Percentiles rank a stretch among this genome's conserved stretches.
Evolutionary conservation across 1,140 invertebrate genomes (phyloP).

Genomic region (Conopomorpha cramerella): DNA sequence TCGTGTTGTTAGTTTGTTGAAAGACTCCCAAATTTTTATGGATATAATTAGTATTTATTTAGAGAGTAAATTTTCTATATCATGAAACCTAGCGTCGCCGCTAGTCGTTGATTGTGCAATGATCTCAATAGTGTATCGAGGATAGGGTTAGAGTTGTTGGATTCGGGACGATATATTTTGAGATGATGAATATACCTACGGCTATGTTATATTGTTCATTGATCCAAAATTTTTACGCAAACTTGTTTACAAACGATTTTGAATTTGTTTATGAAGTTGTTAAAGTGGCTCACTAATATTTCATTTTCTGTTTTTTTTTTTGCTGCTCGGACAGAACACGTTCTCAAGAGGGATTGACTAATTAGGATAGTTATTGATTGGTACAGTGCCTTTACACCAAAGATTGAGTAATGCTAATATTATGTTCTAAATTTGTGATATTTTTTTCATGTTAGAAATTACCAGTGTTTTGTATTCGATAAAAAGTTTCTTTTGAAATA

Average conservation of each 20-base stretch:
- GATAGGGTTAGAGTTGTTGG: constrained; percentile 13
- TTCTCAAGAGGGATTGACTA: constrained; percentile 45
- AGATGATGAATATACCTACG: constrained; percentile 3
- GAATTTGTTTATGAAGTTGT: constrained; percentile 26
- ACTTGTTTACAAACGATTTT: constrained; percentile 20
- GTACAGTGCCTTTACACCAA: not conserved
- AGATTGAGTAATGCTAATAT: not conserved
- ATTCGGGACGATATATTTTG: constrained; percentile 11
- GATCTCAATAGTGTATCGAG: constrained; percentile 6
- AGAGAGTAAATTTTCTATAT: not conserved
- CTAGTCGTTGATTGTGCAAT: not conserved
- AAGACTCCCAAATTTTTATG: not conserved
- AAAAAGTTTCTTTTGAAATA: too few species aligned
- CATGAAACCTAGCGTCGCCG: not conserved
- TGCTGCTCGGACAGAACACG: constrained; percentile 47
- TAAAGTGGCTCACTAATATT: constrained; percentile 21
- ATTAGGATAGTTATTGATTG: constrained; percentile 6
- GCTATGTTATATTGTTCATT: constrained; percentile 25
- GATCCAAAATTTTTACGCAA: constrained; percentile 23
- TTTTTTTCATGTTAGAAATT: not conserved
- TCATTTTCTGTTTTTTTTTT: constrained; percentile 32
- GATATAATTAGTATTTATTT: not conserved
- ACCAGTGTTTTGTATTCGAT: too few species aligned
- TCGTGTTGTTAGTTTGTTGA: too few species aligned
- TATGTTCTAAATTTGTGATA: not conserved